These are phyloP conservation scores for Incurvaria masculella DNA, from an alignment of 2,888 invertebrate species.

Conservation along the genomic window DNA sequence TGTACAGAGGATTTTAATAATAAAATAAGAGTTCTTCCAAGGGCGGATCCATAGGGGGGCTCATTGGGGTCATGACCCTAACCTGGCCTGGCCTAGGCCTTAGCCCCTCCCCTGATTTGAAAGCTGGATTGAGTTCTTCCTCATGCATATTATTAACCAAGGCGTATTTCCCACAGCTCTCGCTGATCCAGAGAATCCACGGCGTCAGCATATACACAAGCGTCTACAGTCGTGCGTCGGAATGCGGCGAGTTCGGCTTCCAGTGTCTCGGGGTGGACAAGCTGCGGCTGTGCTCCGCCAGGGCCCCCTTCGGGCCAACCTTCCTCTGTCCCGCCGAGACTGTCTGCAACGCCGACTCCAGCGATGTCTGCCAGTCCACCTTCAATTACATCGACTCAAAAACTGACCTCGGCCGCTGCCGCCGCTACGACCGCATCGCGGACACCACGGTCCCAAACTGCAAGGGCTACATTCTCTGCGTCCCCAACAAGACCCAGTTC, in stretches of 20 bases:
- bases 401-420: conserved; percentile 26
- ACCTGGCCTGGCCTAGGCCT: too few relatives aligned
- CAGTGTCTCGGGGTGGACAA: conserved; percentile 33
- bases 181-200: too few relatives aligned
- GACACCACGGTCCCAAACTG: conserved; percentile 42
- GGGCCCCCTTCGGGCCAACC: conserved; percentile 31
- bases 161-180: too few relatives aligned
- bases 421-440: conserved; percentile 39
- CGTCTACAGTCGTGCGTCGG: too few relatives aligned
- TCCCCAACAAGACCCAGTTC: conserved; percentile 40
- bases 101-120: too few relatives aligned
- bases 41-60: too few relatives aligned
- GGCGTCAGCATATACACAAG: too few relatives aligned
- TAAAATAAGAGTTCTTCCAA: too few relatives aligned
- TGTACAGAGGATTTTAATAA: too few relatives aligned
- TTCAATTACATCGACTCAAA: conserved; percentile 37
- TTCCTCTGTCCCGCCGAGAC: conserved; percentile 41
- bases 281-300: conserved; percentile 37
- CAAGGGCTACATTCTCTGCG: conserved; percentile 48
- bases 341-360: conserved; percentile 43
- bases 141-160: too few relatives aligned
- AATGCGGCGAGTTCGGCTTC: conserved; percentile 44
- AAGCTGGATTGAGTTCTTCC: too few relatives aligned
- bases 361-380: conserved; percentile 37
- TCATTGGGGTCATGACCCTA: too few relatives aligned